Evolutionary conservation across 2,797 vertebrate genomes (phyloP), one percentile per base, ranked within the genome.

Genomic region (Aldrovandia affinis): DNA sequence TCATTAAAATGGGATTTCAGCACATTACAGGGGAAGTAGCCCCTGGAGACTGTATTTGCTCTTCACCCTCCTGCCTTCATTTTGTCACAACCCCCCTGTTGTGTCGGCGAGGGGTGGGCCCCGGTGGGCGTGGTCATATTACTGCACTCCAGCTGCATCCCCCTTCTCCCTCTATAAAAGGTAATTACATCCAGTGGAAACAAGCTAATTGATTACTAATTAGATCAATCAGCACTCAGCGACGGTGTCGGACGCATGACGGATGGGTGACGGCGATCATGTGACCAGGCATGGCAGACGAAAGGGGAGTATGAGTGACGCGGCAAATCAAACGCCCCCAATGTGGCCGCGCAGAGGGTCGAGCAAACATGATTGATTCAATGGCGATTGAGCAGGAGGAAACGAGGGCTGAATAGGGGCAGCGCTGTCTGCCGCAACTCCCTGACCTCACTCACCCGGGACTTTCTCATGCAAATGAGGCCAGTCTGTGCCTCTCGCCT

Each of bases 121-220:
- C n/a, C 89, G 90, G 92, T 92, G 94, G 93, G 94, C 91, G 93
- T 93, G 95, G 94, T 96, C 98, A 98, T 98, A 98, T 99, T 98
- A 96, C 97, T 93, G 91, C 95, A 92, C 39, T 94, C 97, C 98
- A 99, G 97, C 97, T 99, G 98, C 96, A 97, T 96, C 96, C 95
- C 95, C 96, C 96, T 95, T 93, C 96, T 95, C 93, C 96, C 93
- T 97, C 97, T 97, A 97, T 98, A 98, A 98, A 98, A 97, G 96
- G 96, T 98, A 97, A 99, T 99, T 98, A 98, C 97, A 95, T 97
- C 96, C 96, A 97, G 97, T 98, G 96, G 97, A 98, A 99, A 99
- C 97, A 98, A 98, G 98, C 97, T 99, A 99, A 99, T 99, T 99
- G 98, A 99, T 98, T 98, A 97, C 97, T 99, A 99, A 99, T 99